phyloP scores from a whole-genome alignment of 2,888 invertebrate genomes.

The Himalopsyche anomala region DNA sequence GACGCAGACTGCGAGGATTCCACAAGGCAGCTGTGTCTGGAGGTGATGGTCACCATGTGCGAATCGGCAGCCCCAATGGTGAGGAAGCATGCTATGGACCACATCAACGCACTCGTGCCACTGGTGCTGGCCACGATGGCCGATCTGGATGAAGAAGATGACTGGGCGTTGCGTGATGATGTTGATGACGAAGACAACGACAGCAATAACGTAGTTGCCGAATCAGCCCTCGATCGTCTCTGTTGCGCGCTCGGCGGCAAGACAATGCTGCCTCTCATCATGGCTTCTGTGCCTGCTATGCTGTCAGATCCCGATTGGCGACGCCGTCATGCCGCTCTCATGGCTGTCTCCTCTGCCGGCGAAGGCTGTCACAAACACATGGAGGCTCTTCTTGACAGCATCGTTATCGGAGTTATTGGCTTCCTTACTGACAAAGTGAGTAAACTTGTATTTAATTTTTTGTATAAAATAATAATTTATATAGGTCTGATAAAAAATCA shows the following conservation, averaged over 20 bases:
- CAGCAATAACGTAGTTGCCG: slow-evolving; percentile 96
- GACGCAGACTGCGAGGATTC: slow-evolving; percentile 85
- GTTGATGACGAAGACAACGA: slow-evolving; percentile 95
- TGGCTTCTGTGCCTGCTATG: slow-evolving; percentile 91
- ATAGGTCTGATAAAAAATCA: background rate
- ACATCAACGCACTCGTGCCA: slow-evolving; percentile 88
- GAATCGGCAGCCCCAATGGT: slow-evolving; percentile 98
- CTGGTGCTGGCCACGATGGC: slow-evolving; percentile 96
- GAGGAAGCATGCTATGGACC: slow-evolving; percentile 91
- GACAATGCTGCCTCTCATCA: slow-evolving; percentile 93
- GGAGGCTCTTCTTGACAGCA: slow-evolving; percentile 95
- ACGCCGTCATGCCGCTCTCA: slow-evolving; percentile 96
- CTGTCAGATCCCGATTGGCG: slow-evolving; percentile 89
- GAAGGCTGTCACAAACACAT: slow-evolving; percentile 99
- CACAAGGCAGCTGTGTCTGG: slow-evolving; percentile 93
- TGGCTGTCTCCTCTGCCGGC: slow-evolving; percentile 98
- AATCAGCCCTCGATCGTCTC: slow-evolving; percentile 96
- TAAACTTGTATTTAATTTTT: slow-evolving; percentile 62
- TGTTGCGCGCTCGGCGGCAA: slow-evolving; percentile 97
- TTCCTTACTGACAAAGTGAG: slow-evolving; percentile 89
- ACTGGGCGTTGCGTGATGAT: slow-evolving; percentile 92
- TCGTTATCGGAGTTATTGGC: slow-evolving; percentile 92
- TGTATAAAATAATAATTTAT: background rate
- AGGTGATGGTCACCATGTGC: slow-evolving; percentile 89
- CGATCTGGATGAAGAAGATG: slow-evolving; percentile 93